phyloP scores from a whole-genome alignment of 2,113 vertebrate genomes.

The Rhabdomys dilectus region DNA sequence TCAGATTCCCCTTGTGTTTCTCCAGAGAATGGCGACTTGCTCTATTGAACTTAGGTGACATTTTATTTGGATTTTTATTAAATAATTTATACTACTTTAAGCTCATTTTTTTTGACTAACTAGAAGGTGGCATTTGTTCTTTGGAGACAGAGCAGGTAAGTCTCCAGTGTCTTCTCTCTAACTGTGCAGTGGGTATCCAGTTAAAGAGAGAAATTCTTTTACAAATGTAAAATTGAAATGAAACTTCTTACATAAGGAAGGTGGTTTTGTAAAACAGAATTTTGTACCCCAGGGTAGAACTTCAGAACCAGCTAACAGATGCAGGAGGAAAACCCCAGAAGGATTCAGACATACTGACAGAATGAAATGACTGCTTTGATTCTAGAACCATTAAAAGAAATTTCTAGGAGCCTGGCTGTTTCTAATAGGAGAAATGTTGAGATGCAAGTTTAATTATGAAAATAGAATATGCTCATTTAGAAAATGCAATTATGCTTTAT shows the following conservation, averaged over 20 bases:
- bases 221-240: conserved; percentile 23
- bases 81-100: neutral
- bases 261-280: conserved; percentile 22
- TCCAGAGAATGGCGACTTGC: neutral
- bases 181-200: neutral
- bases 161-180: neutral
- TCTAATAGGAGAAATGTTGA: neutral
- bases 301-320: neutral
- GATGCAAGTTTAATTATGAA: conserved; percentile 54
- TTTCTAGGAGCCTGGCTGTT: neutral
- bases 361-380: neutral
- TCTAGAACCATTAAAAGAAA: neutral
- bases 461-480: conserved; percentile 19
- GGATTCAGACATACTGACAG: neutral
- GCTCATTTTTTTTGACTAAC: neutral
- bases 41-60: neutral
- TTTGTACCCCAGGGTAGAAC: neutral
- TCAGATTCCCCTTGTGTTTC: neutral
- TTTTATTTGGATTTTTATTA: neutral
- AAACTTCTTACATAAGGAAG: conserved; percentile 15
- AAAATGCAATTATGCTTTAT: conserved; percentile 52
- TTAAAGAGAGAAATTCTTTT: conserved; percentile 25
- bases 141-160: neutral
- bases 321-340: neutral
- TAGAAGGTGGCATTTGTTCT: neutral